Percentiles rank a stretch among this genome's conserved stretches.
Evolutionary conservation across 2,113 vertebrate genomes (phyloP).

Genomic region (Cebus imitator): DNA sequence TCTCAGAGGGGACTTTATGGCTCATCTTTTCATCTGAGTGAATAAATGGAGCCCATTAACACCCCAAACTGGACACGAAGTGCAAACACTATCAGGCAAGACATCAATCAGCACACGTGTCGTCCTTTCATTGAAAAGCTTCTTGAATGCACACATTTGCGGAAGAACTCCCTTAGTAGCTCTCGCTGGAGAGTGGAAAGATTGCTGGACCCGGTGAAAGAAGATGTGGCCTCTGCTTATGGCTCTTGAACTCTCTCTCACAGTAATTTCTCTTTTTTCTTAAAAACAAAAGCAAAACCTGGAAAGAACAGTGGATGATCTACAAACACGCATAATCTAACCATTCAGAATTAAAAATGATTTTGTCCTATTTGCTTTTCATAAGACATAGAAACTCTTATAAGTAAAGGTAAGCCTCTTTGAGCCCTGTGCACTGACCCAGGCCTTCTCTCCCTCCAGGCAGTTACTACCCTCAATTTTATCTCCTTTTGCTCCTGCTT

Average conservation of each 20-base stretch:
- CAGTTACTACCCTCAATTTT: not conserved
- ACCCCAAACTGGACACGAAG: not conserved
- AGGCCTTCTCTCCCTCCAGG: not conserved
- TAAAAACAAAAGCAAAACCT: not conserved
- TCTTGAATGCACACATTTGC: not conserved
- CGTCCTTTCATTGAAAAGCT: not conserved
- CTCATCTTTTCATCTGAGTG: not conserved
- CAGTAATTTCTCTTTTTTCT: not conserved
- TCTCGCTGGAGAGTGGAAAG: not conserved
- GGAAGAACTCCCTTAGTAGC: not conserved
- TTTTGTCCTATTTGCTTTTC: not conserved
- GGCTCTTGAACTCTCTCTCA: not conserved
- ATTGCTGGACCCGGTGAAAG: not conserved
- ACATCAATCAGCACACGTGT: not conserved
- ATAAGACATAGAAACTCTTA: not conserved
- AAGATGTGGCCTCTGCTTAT: not conserved
- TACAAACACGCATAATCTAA: not conserved
- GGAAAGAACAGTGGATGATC: not conserved
- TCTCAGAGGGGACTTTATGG: not conserved
- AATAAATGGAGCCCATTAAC: not conserved
- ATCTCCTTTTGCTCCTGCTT: not conserved
- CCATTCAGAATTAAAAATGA: not conserved
- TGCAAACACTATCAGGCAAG: not conserved
- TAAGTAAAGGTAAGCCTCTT: not conserved
- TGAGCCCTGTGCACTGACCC: accelerated